These are phyloP conservation scores for Plagiodera versicolora DNA, from an alignment of 2,888 invertebrate genomes.

Conservation along the genomic window DNA sequence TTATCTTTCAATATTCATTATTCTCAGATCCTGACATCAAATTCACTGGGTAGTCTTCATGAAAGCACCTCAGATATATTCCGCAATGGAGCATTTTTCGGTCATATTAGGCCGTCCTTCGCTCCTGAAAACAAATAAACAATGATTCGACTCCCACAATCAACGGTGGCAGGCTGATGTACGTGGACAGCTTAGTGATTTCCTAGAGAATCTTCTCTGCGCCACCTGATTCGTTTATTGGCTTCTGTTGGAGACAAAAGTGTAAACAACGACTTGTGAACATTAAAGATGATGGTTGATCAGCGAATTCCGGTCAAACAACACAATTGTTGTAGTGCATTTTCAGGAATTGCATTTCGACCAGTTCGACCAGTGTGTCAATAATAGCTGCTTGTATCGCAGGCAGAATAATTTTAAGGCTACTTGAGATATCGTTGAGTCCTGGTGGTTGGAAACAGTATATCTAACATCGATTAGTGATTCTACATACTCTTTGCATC, in stretches of 20 bases:
- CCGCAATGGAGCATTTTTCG: conserved; percentile 15
- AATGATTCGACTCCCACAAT: conserved; percentile 32
- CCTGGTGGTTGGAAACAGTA: too few species aligned
- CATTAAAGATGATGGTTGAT: not conserved
- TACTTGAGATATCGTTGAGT: too few species aligned
- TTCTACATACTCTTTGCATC: too few species aligned
- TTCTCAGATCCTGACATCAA: not conserved
- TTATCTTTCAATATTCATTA: not conserved
- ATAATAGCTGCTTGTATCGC: too few species aligned
- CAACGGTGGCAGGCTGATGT: conserved; percentile 3
- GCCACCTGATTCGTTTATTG: conserved; percentile 5
- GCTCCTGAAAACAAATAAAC: conserved; percentile 34
- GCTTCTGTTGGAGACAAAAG: not conserved
- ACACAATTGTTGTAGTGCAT: not conserved
- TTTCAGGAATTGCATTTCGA: too few species aligned
- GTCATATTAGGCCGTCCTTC: conserved; percentile 41
- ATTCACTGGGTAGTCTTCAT: not conserved
- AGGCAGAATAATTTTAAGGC: too few species aligned
- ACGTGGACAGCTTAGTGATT: conserved; percentile 7
- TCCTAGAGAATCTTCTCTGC: conserved; percentile 6
- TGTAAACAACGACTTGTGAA: not conserved
- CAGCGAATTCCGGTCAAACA: not conserved
- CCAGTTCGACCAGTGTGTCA: too few species aligned
- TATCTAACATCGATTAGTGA: too few species aligned
- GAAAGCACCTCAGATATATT: not conserved